Evolutionary conservation across 2,888 invertebrate species (phyloP), one percentile per base, ranked within the genome.

Genomic region (Theretra japonica): DNA sequence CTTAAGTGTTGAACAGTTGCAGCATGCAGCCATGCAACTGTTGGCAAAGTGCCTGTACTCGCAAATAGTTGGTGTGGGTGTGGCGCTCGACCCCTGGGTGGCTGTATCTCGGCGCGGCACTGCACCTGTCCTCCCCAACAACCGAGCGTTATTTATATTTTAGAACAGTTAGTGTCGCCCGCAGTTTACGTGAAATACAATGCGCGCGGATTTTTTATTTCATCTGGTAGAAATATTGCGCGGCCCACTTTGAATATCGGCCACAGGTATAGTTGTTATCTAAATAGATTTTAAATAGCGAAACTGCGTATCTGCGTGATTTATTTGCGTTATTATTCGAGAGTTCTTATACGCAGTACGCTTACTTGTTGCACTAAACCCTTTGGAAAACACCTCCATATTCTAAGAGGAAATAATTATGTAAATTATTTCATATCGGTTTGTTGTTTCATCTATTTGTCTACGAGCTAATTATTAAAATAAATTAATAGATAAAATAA

Each of bases 21-120:
- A 23, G 62, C 71, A 78, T 75, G 77, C 80, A 77, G 81, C 79
- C 41, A 81, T 83, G 83, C 84, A 80, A 82, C 84, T 79, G 86
- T 90, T 91, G 92, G 91, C 91, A 90, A 78, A 77, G 83, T 88
- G 92, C 90, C 90, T 86, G 82, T 79, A 82, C 81, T 80, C 77
- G 80, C 80, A 82, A 84, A 82, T 83, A 82, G 84, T 85, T 80
- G 84, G 82, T 80, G 78, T 80, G 73, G 74, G 74, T 73, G 80
- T 76, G 75, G 75, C 75, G 78, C 77, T 77, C 75, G 72, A 77
- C 56, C 75, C 77, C 74, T 76, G 74, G 76, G 77, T 81, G 76
- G 79, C 80, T 82, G 82, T 80, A 77, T 78, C 80, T 81, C 78
- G 77, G 77, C 79, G 77, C 82, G 81, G 80, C 77, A 76, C 75